Evolutionary conservation across 2,113 vertebrate species (phyloP).

Genomic region (Callipepla squamata): DNA sequence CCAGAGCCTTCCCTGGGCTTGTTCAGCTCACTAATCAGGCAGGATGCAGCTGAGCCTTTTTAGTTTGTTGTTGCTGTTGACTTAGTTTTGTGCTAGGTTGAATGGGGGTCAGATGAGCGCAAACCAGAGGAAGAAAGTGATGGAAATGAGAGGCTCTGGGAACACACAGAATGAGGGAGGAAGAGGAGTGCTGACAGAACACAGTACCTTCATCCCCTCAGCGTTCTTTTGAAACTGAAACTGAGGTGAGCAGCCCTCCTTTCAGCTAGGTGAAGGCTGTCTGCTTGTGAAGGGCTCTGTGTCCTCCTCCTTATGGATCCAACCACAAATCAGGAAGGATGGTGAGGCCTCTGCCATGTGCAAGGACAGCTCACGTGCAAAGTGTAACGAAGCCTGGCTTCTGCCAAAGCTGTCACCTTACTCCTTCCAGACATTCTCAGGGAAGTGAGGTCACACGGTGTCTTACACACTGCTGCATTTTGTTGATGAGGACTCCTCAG

Average conservation of each 20-base stretch:
- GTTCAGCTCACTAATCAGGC: not conserved
- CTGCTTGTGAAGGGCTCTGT: not conserved
- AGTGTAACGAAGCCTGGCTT: not conserved
- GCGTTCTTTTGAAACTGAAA: not conserved
- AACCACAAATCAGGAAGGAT: rapidly evolving
- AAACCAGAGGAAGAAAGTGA: not conserved
- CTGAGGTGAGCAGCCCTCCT: not conserved
- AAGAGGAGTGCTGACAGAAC: not conserved
- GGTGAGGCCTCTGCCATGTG: rapidly evolving
- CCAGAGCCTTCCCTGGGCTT: not conserved
- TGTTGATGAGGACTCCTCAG: rapidly evolving
- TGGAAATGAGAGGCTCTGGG: not conserved
- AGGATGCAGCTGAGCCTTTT: not conserved
- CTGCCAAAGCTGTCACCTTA: not conserved
- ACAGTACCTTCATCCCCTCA: not conserved
- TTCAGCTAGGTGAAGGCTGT: not conserved
- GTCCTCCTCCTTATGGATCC: not conserved
- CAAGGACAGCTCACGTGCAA: not conserved
- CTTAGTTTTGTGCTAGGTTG: not conserved
- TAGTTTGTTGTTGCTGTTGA: not conserved
- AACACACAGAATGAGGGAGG: not conserved
- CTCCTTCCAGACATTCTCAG: not conserved
- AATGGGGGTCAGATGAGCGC: not conserved
- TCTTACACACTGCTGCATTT: not conserved
- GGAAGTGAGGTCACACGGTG: rapidly evolving